Conservation (phyloP, 1,140 invertebrate species). For the Trichonephila clavata region DNA sequence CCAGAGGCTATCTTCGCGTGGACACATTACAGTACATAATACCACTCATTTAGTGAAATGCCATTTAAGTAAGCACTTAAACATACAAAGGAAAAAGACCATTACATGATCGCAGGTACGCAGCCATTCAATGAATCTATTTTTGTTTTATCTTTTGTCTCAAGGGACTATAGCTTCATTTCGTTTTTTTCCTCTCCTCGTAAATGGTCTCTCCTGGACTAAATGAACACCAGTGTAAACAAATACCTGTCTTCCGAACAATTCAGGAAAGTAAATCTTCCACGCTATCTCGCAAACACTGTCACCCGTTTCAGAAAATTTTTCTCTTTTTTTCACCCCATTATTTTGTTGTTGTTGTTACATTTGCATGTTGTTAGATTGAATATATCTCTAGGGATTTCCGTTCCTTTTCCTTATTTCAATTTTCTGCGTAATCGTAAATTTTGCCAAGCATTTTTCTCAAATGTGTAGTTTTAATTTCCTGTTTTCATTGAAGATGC, state of each 20-base stretch:
- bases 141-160: neutral
- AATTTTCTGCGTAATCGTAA: neutral
- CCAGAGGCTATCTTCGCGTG: neutral
- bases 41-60: neutral
- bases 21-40: neutral
- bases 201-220: neutral
- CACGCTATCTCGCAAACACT: neutral
- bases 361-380: conserved; percentile 13
- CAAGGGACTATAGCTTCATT: neutral
- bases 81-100: neutral
- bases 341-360: neutral
- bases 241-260: neutral
- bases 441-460: neutral
- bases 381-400: conserved; percentile 8
- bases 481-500: neutral
- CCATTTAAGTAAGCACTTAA: neutral
- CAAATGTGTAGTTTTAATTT: neutral
- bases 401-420: neutral
- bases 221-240: neutral
- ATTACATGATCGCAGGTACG: neutral
- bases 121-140: neutral
- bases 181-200: neutral
- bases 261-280: neutral
- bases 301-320: neutral
- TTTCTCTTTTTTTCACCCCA: neutral